Evolutionary conservation across 2,888 invertebrate species (phyloP), one percentile per base, ranked within the genome.

Genomic region (Ochropleura leucogaster): DNA sequence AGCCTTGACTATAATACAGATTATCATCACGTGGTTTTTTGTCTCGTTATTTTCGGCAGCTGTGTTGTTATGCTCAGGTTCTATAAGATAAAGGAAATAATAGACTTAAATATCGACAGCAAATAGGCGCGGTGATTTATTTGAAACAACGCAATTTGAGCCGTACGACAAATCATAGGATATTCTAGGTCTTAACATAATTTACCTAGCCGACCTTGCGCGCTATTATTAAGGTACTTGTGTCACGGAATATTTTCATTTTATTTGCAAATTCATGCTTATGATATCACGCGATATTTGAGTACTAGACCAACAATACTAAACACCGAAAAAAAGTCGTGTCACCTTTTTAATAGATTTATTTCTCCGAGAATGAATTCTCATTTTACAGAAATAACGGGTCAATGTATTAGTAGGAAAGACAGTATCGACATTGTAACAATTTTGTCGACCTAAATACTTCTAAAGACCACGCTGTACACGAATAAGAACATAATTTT

Each of bases 211-310:
- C 74, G 83, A 86, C 88, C 87, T 88, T 87, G 85, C 70, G 80
- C 84, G 82, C 81, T 85, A 83, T 79, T 84, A 84, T 83, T 76
- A 79, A 75, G 74, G 67, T 78, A 80, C 79, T 67, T 70, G 70
- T 79, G 83, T 83, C 85, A 85, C 79, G 82, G 77, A 69, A 83
- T 70, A 77, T 80, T 82, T 86, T 80, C 83, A 83, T 81, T 80
- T 76, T 76, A 84, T 83, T 81, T 81, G 82, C 55, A 69, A 75
- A 84, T 82, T 80, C 72, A 53, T 66, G 74, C 75, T 81, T 78
- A 87, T 84, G 82, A 86, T 83, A 84, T 88, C 89, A 90, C 82
- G 79, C 81, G 70, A 81, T 49, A 62, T 66, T 66, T 62, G 14
- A 55, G 46, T 16, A 51, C 55, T 53, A 55, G 57, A 73, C 1